These are phyloP conservation scores for Craseonycteris thonglongyai DNA, from an alignment of 2,113 vertebrate species.

Conservation along the genomic window DNA sequence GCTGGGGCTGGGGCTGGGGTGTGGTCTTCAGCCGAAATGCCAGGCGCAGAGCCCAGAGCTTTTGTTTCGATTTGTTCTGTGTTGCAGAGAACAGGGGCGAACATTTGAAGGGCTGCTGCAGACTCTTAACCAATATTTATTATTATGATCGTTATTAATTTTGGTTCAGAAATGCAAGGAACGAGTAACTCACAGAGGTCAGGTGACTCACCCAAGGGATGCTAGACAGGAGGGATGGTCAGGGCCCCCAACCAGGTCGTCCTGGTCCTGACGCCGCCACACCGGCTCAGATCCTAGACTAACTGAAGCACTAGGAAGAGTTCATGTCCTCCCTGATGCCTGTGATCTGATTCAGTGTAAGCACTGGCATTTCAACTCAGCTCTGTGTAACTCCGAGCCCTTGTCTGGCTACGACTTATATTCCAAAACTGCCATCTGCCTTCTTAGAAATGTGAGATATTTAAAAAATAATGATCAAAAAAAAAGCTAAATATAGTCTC, in stretches of 20 bases:
- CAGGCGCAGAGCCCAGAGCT: constrained; percentile 16
- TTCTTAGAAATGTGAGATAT: background rate
- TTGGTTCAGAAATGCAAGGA: background rate
- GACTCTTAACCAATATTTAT: background rate
- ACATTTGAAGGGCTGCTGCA: background rate
- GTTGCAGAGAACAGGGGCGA: background rate
- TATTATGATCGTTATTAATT: background rate
- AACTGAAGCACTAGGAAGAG: background rate
- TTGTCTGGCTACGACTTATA: background rate
- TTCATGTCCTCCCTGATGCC: background rate
- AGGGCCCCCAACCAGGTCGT: too few relatives aligned
- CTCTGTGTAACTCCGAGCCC: background rate
- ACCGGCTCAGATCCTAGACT: too few relatives aligned
- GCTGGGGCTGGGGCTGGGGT: background rate
- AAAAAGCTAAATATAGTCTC: background rate
- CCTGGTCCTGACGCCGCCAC: too few relatives aligned
- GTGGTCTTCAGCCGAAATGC: background rate
- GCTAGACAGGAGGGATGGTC: too few relatives aligned
- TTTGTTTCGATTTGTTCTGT: background rate
- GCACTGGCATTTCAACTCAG: background rate
- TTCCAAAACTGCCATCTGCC: background rate
- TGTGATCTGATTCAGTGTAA: background rate
- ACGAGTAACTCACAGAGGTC: background rate
- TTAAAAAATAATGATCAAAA: background rate
- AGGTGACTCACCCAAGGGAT: background rate